Base-by-base conservation (phyloP, 2,888 invertebrate genomes). In the Dichetophora obliterata region DNA sequence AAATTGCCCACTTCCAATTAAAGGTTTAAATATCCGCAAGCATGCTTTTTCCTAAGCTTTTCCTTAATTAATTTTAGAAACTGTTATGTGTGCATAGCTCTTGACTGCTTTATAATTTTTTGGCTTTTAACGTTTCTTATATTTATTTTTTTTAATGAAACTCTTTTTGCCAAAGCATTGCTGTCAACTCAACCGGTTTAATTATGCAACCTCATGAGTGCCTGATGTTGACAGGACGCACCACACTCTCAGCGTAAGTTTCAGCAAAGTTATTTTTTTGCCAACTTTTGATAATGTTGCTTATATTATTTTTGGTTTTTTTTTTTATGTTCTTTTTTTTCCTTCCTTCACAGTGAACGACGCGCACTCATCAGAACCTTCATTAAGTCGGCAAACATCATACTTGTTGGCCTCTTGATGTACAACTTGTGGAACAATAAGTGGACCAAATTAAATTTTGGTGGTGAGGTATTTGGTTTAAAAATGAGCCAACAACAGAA, bases 401-500 rank as follows among this genome's bases (percentile, higher is more conserved):
- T 88, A 68, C 81, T 88, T 75, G 86, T 88, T 43, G 88, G 85
- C 5, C 77, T 88, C 75, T 75, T 88, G 75, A 83, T 88, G 82
- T 88, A 85, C 79, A 88, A 86, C 82, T 82, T 88, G 79, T 88
- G 88, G 88, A 85, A 87, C 63, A 87, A 85, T 82, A 88, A 88
- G 82, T 88, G 88, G 88, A 85, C 87, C n/a, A 88, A 87, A 84
- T 84, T 88, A 75, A 87, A 83, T 82, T 86, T 88, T 79, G 84
- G 86, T 81, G 78, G 72, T 68, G 80, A 73, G 54, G 78, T 77
- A 19, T 59, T 72, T 52, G 79, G 78, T 76, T 81, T 59, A 61
- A 11, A 50, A 50, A 14, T 31, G n/a, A 11, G 54, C 9, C 61
- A 31, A 34, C 59, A 59, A n/a, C 57, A 16, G 16, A 27, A 70